Conservation (phyloP, 1,140 invertebrate species). For the Pachyrhynchus sulphureomaculatus region DNA sequence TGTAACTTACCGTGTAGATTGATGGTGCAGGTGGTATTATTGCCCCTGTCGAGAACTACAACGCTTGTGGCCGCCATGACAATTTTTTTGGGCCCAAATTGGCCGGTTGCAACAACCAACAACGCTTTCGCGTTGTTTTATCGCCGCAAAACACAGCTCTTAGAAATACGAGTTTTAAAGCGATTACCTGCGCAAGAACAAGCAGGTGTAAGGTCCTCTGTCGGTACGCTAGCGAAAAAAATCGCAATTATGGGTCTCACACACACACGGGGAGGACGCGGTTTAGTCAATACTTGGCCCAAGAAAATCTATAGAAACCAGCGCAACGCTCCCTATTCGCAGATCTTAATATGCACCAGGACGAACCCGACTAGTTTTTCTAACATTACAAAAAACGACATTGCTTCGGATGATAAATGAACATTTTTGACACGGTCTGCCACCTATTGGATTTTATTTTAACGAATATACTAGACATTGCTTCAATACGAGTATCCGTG, state of each 20-base stretch:
- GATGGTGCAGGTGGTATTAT: conserved; percentile 93
- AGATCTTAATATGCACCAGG: conserved; percentile 32
- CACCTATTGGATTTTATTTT: background rate
- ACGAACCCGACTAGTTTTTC: conserved; percentile 35
- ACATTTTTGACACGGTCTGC: background rate
- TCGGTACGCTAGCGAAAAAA: conserved; percentile 45
- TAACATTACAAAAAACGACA: conserved; percentile 30
- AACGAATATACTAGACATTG: no score
- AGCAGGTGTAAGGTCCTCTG: conserved; percentile 49
- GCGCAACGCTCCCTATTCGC: conserved; percentile 33
- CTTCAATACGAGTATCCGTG: no score
- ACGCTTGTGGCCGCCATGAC: conserved; percentile 81
- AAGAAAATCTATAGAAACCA: conserved; percentile 29
- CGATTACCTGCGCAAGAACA: conserved; percentile 46
- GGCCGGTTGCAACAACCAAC: conserved; percentile 27
- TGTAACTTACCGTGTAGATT: conserved; percentile 84
- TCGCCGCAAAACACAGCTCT: conserved; percentile 34
- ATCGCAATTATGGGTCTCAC: conserved; percentile 13
- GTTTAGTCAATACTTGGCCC: conserved; percentile 24
- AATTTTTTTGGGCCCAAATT: conserved; percentile 24
- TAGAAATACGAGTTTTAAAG: conserved; percentile 42
- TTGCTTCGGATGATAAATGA: conserved; percentile 26
- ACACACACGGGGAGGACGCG: conserved; percentile 5
- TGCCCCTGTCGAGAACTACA: conserved; percentile 88
- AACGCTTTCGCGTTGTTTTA: conserved; percentile 38